Base-by-base conservation (phyloP, 2,113 vertebrate genomes). In the Chrysemys picta region DNA sequence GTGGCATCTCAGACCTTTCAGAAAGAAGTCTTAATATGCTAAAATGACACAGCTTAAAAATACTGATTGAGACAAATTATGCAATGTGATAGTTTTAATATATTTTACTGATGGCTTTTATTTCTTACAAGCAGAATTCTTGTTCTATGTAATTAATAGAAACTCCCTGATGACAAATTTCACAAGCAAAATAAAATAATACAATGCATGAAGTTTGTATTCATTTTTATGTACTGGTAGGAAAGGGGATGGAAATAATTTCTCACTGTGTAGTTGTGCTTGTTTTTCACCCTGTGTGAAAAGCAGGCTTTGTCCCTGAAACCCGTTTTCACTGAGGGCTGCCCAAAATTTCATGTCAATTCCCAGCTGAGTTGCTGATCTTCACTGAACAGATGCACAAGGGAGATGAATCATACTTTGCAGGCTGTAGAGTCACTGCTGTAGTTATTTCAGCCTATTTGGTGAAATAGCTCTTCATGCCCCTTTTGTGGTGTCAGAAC, bases 21-120 rank as follows among this genome's bases (percentile, higher is more conserved):
- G 89, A 94, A 92, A 93, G 69, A 94, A 95, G 84, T 85, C 94
- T 93, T 94, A 96, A 92, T 56, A 84, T 92, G 88, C 87, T 84
- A 50, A 80, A 45, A n/a, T 80, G 88, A 93, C 89, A 52, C 17
- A 89, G 85, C 59, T 53, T 91, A 84, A 94, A 87, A 88, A 91
- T 88, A 49, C 90, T 83, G 89, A 87, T 78, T 54, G 45, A 84
- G 72, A 59, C 81, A 87, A 83, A 38, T 89, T 62, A 75, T 83
- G 35, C 53, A 91, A 95, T 59, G 45, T 57, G 86, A 49, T 80
- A 89, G 83, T 93, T 85, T 65, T 45, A 87, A 93, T 89, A 88
- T 69, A 54, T 53, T 3, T 2, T 82, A 87, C 85, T 87, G 88
- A 52, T 50, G 52, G 54, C 2, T 91, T 88, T 95, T 93, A 11